A percentile compares a stretch with the other conserved stretches of the same genome.
Conservation (phyloP, 2,888 invertebrate species). For the Tipula confusa region DNA sequence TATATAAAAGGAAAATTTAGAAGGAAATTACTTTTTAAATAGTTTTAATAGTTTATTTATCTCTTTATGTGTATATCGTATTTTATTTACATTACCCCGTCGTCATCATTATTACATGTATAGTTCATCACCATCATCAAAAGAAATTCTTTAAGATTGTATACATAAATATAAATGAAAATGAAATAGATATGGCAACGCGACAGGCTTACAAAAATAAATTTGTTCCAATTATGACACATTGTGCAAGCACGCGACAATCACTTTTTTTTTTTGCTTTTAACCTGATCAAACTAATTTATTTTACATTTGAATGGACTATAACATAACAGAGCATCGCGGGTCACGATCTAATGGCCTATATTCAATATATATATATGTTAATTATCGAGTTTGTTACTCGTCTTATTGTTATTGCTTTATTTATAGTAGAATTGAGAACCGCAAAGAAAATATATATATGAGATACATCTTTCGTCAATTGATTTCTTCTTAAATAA, state of each 20-base stretch:
- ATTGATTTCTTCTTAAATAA: neutral
- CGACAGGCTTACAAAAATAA: neutral
- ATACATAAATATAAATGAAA: neutral
- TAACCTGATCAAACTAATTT: neutral
- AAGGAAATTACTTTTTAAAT: neutral
- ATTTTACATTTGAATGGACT: neutral
- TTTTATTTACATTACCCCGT: neutral
- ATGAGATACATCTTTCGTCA: neutral
- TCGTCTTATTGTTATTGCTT: neutral
- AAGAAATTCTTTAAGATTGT: neutral
- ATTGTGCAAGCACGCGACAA: neutral
- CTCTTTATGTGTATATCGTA: neutral
- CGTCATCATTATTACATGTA: neutral
- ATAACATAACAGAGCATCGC: neutral
- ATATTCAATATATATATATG: slow-evolving; percentile 13
- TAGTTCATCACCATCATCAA: neutral
- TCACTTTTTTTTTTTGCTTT: neutral
- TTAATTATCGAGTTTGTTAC: neutral
- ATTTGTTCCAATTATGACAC: neutral
- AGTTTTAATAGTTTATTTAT: neutral
- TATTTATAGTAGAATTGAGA: neutral
- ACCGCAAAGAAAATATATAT: neutral
- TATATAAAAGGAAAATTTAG: neutral
- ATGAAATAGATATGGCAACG: neutral
- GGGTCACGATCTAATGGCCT: neutral